Conservation (phyloP, 2,888 invertebrate genomes). For the Megaustenia siamemsis region DNA sequence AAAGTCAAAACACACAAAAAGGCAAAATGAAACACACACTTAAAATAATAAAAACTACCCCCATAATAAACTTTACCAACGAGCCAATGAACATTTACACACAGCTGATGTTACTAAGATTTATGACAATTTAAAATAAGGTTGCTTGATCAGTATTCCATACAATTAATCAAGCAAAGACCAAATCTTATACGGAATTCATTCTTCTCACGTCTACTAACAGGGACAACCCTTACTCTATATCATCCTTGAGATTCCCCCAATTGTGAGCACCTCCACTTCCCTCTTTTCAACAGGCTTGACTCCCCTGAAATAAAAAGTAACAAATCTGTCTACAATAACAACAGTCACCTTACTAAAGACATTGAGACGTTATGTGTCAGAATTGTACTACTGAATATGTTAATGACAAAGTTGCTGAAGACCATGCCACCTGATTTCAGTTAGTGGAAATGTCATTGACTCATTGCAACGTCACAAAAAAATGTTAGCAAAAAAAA, state of each 20-base stretch:
- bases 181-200: not conserved
- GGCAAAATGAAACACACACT: not conserved
- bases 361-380: too few relatives aligned
- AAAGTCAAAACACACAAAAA: not conserved
- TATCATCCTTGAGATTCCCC: slow-evolving; percentile 94
- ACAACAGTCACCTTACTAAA: not conserved
- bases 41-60: not conserved
- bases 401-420: not conserved
- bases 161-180: slow-evolving; percentile 47
- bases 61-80: not conserved
- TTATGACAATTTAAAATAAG: not conserved
- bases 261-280: slow-evolving; percentile 96
- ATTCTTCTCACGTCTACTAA: not conserved
- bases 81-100: slow-evolving; percentile 36
- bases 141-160: slow-evolving; percentile 54
- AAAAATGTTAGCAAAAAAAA: not conserved
- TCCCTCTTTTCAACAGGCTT: slow-evolving; percentile 96
- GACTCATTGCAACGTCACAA: slow-evolving; percentile 30
- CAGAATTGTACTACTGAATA: too few relatives aligned
- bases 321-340: slow-evolving; percentile 21
- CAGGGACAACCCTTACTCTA: slow-evolving; percentile 46
- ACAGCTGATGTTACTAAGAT: not conserved
- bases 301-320: slow-evolving; percentile 83
- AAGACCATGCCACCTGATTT: not conserved
- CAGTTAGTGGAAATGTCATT: slow-evolving; percentile 27